phyloP scores from a whole-genome alignment of 2,888 invertebrate species.

The Periphyllus acericola region DNA sequence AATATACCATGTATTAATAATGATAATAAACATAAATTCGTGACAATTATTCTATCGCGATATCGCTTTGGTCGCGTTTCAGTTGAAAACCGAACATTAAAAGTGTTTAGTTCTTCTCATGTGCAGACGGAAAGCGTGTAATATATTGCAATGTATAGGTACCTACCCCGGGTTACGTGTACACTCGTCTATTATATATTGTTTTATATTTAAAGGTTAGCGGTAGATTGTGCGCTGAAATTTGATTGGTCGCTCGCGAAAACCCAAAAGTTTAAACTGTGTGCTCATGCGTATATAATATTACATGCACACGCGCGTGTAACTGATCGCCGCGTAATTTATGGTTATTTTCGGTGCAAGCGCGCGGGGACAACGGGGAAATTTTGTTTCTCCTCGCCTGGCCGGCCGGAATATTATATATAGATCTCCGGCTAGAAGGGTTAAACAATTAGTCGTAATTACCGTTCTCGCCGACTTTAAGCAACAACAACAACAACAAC shows the following conservation, averaged over 20 bases:
- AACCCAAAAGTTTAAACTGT: slow-evolving; percentile 11
- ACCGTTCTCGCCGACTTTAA: background rate
- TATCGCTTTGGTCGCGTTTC: background rate
- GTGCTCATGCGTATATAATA: background rate
- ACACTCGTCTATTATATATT: background rate
- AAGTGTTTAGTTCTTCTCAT: background rate
- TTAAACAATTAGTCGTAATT: slow-evolving; percentile 39
- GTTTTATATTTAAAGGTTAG: background rate
- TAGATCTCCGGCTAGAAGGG: background rate
- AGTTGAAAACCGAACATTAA: background rate
- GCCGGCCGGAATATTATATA: background rate
- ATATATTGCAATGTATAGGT: background rate
- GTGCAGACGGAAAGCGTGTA: background rate
- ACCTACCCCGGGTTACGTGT: no score
- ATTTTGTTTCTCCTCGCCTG: background rate
- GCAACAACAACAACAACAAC: background rate
- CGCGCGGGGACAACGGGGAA: background rate
- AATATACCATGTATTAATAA: background rate
- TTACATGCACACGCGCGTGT: background rate
- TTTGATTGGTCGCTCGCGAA: background rate
- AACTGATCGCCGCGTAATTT: background rate
- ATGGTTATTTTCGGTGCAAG: background rate
- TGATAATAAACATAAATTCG: background rate
- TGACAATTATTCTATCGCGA: no score
- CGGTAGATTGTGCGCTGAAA: background rate